Base-by-base conservation (phyloP, 1,140 invertebrate genomes). In the Sycophaga agraensis region DNA sequence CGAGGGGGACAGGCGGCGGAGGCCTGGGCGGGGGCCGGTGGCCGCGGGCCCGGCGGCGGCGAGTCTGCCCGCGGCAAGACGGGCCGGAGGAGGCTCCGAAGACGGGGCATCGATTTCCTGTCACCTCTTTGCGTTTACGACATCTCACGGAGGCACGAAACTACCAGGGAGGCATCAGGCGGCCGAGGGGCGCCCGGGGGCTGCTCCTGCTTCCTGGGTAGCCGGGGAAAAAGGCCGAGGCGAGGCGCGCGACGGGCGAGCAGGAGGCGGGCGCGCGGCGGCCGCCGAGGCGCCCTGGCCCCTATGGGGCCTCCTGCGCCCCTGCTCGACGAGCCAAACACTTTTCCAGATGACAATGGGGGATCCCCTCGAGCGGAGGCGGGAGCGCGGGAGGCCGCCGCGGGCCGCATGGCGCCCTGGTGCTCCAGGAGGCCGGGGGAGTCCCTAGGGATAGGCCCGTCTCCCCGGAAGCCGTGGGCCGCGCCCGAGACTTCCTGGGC, bases 71-170 rank as follows among this genome's bases (percentile, higher is more conserved):
- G n/a, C n/a, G n/a, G n/a, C n/a, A n/a, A n/a, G n/a, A n/a, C n/a
- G n/a, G n/a, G n/a, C 39, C 21, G 16, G 34, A 50, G 40, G 31
- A 40, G 17, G 51, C 65, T 65, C 57, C 53, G 58, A 74, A 75
- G 68, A 70, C 59, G 67, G 28, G 49, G 43, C 73, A 80, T 80
- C 68, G 79, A 81, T 80, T 81, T 75, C 69, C 77, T 74, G 79
- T 80, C 79, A 78, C 73, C 74, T 78, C 74, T 68, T 77, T 67
- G 66, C 73, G 68, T 78, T 81, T 79, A 80, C 78, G 77, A 74
- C 78, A 75, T 79, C 76, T 81, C 79, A 79, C 71, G 63, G 70
- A 66, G 74, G 74, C 79, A 76, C 71, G 70, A 69, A 66, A 66
- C 66, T 79, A 81, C 68, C 79, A 80, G 79, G 79, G 67, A 74